Conservation (phyloP, 2,888 invertebrate species). For the Luperina testacea region DNA sequence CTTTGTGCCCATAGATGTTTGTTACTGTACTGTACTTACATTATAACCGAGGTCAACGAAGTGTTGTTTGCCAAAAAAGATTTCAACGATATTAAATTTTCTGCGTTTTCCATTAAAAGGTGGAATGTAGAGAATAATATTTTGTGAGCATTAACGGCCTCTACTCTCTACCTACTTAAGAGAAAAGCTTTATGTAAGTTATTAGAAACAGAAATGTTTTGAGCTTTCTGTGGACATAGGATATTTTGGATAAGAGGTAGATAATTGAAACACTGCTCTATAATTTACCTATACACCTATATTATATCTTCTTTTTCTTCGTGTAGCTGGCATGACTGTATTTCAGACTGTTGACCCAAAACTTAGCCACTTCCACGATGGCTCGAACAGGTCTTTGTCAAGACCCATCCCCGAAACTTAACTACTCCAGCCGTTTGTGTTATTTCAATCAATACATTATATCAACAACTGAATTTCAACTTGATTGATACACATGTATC, state of each 20-base stretch:
- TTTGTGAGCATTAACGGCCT: background rate
- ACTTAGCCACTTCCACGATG: background rate
- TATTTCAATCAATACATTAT: background rate
- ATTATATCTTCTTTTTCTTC: too few species aligned
- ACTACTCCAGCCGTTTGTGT: background rate
- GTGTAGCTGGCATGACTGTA: background rate
- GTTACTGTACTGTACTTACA: background rate
- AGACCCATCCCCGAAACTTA: background rate
- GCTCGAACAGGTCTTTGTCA: background rate
- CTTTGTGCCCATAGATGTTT: background rate
- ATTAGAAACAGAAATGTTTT: background rate
- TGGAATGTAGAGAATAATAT: conserved; percentile 5
- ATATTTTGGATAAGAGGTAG: background rate
- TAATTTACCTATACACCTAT: background rate
- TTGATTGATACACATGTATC: background rate
- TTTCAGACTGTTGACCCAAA: background rate
- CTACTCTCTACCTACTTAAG: background rate
- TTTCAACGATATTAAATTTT: conserved; percentile 46
- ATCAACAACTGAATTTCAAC: background rate
- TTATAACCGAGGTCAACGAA: conserved; percentile 15
- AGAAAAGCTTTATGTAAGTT: background rate
- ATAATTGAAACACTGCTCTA: background rate
- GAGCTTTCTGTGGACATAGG: background rate
- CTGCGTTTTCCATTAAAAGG: conserved; percentile 5
- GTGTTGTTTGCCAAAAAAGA: conserved; percentile 48